Conservation (phyloP, 2,113 vertebrate species). For the Eurypyga helias region DNA sequence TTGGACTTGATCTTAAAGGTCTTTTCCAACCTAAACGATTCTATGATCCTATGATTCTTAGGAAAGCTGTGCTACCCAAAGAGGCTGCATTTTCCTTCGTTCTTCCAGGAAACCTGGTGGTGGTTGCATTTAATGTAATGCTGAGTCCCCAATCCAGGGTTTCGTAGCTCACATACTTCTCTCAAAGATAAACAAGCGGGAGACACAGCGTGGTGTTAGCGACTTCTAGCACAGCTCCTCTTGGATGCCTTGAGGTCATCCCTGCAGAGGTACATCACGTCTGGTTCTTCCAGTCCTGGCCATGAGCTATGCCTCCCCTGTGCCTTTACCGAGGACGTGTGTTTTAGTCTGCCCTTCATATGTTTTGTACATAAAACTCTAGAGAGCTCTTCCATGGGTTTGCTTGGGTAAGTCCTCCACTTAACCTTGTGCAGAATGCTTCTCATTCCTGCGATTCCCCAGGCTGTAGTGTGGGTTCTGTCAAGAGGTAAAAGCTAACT, state of each 20-base stretch:
- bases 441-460: not conserved
- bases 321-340: not conserved
- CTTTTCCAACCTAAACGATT: no score
- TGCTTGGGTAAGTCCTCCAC: not conserved
- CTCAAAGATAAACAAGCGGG: not conserved
- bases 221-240: not conserved
- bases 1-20: no score
- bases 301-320: not conserved
- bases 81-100: not conserved
- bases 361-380: not conserved
- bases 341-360: not conserved
- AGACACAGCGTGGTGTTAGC: not conserved
- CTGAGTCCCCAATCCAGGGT: fast-evolving
- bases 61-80: not conserved
- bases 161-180: not conserved
- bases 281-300: not conserved
- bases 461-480: not conserved
- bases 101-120: not conserved
- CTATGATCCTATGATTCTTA: not conserved
- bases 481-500: not conserved
- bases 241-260: not conserved
- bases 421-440: not conserved
- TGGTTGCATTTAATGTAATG: not conserved
- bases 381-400: not conserved
- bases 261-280: fast-evolving